phyloP scores from a whole-genome alignment of 2,797 vertebrate species.

The Hippoglossus hippoglossus region DNA sequence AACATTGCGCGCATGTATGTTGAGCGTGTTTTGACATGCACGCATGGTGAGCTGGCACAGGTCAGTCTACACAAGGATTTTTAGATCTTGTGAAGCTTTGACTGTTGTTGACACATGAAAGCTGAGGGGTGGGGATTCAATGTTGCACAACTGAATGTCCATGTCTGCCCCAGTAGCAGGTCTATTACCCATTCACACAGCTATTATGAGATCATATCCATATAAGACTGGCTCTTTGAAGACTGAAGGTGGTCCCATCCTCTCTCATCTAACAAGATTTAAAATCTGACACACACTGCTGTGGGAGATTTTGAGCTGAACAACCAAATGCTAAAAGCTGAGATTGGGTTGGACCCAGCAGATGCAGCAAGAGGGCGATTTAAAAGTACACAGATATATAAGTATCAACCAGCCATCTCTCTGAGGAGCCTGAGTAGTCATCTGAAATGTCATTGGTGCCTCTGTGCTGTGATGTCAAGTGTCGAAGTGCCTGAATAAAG shows the following conservation, averaged over 20 bases:
- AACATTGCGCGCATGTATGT: conserved; percentile 37
- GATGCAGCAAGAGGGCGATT: conserved; percentile 5
- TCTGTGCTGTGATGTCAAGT: conserved; percentile 46
- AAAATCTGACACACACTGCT: conserved; percentile 17
- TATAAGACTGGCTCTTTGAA: conserved; percentile 48
- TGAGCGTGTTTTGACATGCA: conserved; percentile 31
- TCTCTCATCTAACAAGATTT: conserved; percentile 31
- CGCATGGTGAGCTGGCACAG: conserved; percentile 31
- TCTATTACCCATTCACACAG: conserved; percentile 34
- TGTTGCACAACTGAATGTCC: neutral
- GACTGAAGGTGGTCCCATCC: conserved; percentile 34
- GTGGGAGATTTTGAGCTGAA: conserved; percentile 19
- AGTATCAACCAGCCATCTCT: conserved; percentile 27
- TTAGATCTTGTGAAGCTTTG: conserved; percentile 34
- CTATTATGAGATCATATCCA: conserved; percentile 18
- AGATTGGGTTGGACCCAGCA: conserved; percentile 11
- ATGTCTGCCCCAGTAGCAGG: conserved; percentile 25
- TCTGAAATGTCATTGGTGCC: conserved; percentile 56
- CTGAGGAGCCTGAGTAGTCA: conserved; percentile 33
- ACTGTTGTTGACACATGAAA: conserved; percentile 58
- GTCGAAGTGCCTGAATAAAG: conserved; percentile 47
- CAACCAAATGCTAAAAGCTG: conserved; percentile 18
- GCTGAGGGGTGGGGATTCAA: conserved; percentile 34
- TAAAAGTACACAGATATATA: neutral
- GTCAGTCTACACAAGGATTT: conserved; percentile 54